Evolutionary conservation across 37 sponge, comb jelly and placozoan species (phyloP).

Genomic region (Ephydatia muelleri): DNA sequence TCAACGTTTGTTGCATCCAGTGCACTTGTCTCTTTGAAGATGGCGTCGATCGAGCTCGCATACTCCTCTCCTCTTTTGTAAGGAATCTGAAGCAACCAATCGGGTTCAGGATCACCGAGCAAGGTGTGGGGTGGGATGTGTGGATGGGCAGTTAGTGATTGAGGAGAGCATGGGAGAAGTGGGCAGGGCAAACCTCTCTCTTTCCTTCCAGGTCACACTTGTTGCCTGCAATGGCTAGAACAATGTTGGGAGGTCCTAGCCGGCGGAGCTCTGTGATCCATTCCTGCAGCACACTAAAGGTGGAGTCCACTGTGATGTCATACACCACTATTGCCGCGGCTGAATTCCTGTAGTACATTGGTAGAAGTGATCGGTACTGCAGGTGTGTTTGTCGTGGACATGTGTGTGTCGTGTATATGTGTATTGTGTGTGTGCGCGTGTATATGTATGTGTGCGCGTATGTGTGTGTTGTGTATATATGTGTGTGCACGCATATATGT

Average conservation of each 20-base stretch:
- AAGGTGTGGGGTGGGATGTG: too few relatives aligned
- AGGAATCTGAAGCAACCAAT: conserved; percentile 33
- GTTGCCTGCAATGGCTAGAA: conserved; percentile 91
- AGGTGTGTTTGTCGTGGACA: background rate
- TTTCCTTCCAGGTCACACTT: conserved; percentile 85
- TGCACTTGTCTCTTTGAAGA: conserved; percentile 89
- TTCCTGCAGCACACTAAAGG: conserved; percentile 59
- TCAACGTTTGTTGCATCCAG: conserved; percentile 75
- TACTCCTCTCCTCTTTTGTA: conserved; percentile 56
- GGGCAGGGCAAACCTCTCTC: conserved; percentile 52
- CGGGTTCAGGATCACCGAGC: background rate
- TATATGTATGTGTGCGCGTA: too few relatives aligned
- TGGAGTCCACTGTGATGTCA: conserved; percentile 80
- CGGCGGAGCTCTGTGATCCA: conserved; percentile 85
- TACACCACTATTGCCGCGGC: conserved; percentile 93
- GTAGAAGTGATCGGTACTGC: conserved; percentile 88
- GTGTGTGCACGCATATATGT: too few relatives aligned
- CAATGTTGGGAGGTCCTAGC: conserved; percentile 83
- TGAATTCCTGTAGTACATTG: conserved; percentile 93
- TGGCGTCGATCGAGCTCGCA: conserved; percentile 61
- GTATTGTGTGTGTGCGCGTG: too few relatives aligned
- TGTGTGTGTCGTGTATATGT: too few relatives aligned
- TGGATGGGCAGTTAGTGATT: background rate
- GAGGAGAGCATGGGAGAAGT: background rate
- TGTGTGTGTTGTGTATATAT: too few relatives aligned